Base-by-base conservation (phyloP, 2,113 vertebrate species). In the Nycticorax nycticorax region DNA sequence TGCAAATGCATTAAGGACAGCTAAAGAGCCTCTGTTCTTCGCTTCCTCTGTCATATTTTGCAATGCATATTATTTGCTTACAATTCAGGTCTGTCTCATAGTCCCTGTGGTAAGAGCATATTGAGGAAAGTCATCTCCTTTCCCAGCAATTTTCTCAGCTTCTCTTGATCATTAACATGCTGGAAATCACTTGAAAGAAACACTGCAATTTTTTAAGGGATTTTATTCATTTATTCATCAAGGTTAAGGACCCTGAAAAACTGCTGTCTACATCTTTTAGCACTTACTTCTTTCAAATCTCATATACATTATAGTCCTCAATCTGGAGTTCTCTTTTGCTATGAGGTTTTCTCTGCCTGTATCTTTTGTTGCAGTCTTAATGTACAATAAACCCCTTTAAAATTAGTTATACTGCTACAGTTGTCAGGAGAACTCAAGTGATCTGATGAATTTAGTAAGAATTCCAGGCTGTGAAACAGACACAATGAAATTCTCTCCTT, bases 161-260 rank as follows among this genome's bases (percentile, higher is more conserved):
- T 96, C 85, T 94, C 92, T 96, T 96, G 91, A 96, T 97, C 96
- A 97, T 97, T 97, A 97, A 97, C 93, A 96, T 98, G 93, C 97
- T 95, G 96, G 92, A 94, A 97, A 96, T 92, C 94, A 94, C 96
- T 97, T 97, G 93, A 96, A 97, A 97, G 96, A 94, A 97, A 96
- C 93, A 95, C 87, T 92, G 95, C 88, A 96, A 93, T 91, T 96
- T 96, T 97, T 96, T 88, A 94, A 91, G 83, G 94, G 89, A 97
- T 97, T 97, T 96, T 97, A 97, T 98, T 97, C 97, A 97, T 98
- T 98, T 97, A 98, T 98, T 97, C 96, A 97, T 97, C 97, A 97
- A 97, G 97, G 97, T 97, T 97, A 97, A 98, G 97, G 93, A 97
- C 97, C 97, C 95, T 97, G 96, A 96, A 98, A 97, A 97, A 96